These are phyloP conservation scores for Lutraria rhynchaena DNA, from an alignment of 1,140 invertebrate species.

Conservation along the genomic window DNA sequence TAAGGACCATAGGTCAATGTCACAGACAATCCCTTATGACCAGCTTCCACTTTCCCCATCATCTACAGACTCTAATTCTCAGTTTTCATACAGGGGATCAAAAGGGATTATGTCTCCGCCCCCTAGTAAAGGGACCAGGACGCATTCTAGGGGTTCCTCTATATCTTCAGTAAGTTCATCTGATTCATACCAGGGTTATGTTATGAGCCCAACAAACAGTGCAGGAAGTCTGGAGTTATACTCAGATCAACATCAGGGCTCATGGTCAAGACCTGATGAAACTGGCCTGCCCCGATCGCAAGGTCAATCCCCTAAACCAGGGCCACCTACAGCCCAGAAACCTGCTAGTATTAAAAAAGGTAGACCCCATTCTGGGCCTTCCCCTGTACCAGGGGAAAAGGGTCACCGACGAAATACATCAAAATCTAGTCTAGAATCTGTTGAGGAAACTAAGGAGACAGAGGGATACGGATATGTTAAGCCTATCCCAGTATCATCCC, in stretches of 20 bases:
- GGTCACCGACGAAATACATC: constrained; percentile 52
- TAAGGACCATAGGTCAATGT: constrained; percentile 51
- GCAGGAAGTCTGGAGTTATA: background rate
- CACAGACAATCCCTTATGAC: constrained; percentile 51
- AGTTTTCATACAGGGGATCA: constrained; percentile 5
- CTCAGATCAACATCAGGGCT: background rate
- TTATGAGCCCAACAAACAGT: constrained; percentile 35
- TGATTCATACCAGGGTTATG: constrained; percentile 45
- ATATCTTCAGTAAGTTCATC: constrained; percentile 53
- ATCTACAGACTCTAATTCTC: background rate
- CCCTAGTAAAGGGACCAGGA: constrained; percentile 26
- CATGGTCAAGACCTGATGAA: constrained; percentile 11
- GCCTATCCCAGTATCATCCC: constrained; percentile 29
- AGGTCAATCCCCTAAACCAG: constrained; percentile 17
- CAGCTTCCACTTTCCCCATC: constrained; percentile 37
- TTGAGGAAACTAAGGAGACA: constrained; percentile 38
- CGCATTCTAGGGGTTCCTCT: constrained; percentile 54
- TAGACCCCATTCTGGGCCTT: constrained; percentile 2
- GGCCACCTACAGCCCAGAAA: constrained; percentile 52
- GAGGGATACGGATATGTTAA: background rate
- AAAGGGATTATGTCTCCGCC: constrained; percentile 40
- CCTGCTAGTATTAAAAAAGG: constrained; percentile 41
- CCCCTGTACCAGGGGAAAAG: constrained; percentile 19
- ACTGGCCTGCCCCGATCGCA: background rate
- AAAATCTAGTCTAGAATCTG: constrained; percentile 54